Conservation (phyloP, 2,797 vertebrate species). For the Masticophis lateralis region DNA sequence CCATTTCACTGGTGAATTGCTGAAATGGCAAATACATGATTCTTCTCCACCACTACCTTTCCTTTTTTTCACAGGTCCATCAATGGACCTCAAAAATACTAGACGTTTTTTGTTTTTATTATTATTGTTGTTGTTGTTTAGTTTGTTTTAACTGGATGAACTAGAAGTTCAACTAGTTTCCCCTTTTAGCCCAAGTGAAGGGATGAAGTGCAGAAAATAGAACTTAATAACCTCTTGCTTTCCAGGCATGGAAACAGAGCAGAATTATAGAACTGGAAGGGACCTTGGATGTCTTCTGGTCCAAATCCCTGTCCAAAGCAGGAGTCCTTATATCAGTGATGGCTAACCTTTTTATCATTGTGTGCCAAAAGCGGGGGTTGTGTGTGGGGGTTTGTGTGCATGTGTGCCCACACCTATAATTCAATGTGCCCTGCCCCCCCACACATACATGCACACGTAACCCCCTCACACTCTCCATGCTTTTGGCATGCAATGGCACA, state of each 20-base stretch:
- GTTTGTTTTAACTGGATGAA: background rate
- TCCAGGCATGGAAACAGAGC: background rate
- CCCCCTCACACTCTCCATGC: too few relatives aligned
- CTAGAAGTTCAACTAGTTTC: background rate
- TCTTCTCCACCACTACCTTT: background rate
- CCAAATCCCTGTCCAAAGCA: background rate
- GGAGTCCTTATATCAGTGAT: background rate
- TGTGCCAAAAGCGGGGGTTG: too few relatives aligned
- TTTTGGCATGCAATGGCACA: too few relatives aligned
- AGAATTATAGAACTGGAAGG: background rate
- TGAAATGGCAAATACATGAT: background rate
- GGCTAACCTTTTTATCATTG: too few relatives aligned
- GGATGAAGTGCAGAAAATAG: background rate
- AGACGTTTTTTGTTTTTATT: background rate
- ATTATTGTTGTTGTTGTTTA: background rate
- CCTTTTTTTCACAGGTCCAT: background rate
- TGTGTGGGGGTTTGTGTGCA: too few relatives aligned
- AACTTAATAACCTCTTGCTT: background rate
- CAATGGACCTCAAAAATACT: background rate
- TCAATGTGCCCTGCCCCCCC: too few relatives aligned
- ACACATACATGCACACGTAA: too few relatives aligned
- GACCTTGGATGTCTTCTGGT: background rate
- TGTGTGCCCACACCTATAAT: too few relatives aligned
- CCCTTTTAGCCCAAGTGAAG: background rate
- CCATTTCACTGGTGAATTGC: background rate